Percentiles rank a stretch among this genome's conserved stretches.
Conservation (phyloP, 2,888 invertebrate species). For the Agrilus biguttatus region DNA sequence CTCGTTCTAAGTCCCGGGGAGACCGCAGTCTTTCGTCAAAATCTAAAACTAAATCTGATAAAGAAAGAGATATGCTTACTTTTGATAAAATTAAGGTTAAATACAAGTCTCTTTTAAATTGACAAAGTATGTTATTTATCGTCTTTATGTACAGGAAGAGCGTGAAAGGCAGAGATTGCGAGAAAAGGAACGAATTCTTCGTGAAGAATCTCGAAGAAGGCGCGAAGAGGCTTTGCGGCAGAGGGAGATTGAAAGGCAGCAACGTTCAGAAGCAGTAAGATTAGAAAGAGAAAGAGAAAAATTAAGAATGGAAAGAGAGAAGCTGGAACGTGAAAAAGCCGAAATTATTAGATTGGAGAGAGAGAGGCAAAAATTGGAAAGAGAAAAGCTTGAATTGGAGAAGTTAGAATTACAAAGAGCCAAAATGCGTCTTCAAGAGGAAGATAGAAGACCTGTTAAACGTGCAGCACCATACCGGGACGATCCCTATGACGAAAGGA, state of each 20-base stretch:
- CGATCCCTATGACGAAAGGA: constrained; percentile 23
- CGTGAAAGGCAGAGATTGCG: constrained; percentile 58
- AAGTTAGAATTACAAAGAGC: constrained; percentile 72
- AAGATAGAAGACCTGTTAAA: constrained; percentile 40
- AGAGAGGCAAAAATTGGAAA: constrained; percentile 61
- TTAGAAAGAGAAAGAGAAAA: constrained; percentile 71
- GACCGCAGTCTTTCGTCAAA: constrained; percentile 9
- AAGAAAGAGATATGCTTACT: constrained; percentile 55
- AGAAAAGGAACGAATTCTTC: constrained; percentile 60
- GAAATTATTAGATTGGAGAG: constrained; percentile 71
- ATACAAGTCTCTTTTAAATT: neutral
- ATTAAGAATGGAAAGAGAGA: constrained; percentile 68
- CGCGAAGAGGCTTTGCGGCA: constrained; percentile 65
- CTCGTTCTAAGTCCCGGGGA: constrained; percentile 22
- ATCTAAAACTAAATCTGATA: constrained; percentile 24
- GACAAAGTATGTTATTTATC: neutral
- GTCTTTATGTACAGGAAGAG: constrained; percentile 41
- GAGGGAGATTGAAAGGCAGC: constrained; percentile 66
- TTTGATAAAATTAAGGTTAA: constrained; percentile 67
- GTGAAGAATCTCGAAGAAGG: constrained; percentile 69
- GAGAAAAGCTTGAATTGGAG: constrained; percentile 44
- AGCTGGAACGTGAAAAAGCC: constrained; percentile 76
- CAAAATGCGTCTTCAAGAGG: constrained; percentile 47
- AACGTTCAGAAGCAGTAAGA: constrained; percentile 72
- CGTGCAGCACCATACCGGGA: constrained; percentile 34